Base-by-base conservation (phyloP, 1,140 invertebrate genomes). In the Calephelis virginiensis region DNA sequence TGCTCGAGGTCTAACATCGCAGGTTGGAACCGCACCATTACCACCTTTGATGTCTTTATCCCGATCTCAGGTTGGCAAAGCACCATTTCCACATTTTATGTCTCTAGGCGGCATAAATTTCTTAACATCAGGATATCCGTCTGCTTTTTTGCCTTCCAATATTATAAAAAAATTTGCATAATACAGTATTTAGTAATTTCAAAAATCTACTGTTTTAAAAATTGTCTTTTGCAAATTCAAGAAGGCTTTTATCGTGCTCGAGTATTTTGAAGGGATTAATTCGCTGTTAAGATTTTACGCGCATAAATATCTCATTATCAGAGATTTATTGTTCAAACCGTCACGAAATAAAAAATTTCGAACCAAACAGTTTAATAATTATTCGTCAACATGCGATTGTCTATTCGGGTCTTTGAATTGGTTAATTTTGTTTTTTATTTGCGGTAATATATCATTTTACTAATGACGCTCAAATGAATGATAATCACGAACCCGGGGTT, bases 291-390 rank as follows among this genome's bases (percentile, higher is more conserved):
- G 77, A 72, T 74, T 77, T 64, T 59, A 66, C 68, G 81, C 82
- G 84, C 82, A 89, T 89, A 90, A 90, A 90, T 88, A 90, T 81
- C 88, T 90, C 88, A 88, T 90, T 89, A 89, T 28, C 61, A 66
- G 81, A 89, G 88, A 90, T 90, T 90, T 90, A 90, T 89, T 76
- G 77, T 78, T 75, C 45, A 81, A 82, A 78, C 72, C 81, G 88
- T 88, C 88, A 90, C 86, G 88, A 80, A 72, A 86, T 88, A 86
- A 89, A 86, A 85, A 85, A 66, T 82, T 88, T 74, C 64, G 69
- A 84, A 86, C 75, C 70, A 79, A 83, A 81, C 78, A 64, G 69
- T 82, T 81, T 82, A 79, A 89, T 90, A 90, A 90, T 90, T 90
- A 90, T 81, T 88, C 85, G 80, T 78, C 82, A 85, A 78, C 88